These are phyloP conservation scores for Sebastes schlegelii DNA, from an alignment of 2,113 vertebrate genomes.

Conservation along the genomic window DNA sequence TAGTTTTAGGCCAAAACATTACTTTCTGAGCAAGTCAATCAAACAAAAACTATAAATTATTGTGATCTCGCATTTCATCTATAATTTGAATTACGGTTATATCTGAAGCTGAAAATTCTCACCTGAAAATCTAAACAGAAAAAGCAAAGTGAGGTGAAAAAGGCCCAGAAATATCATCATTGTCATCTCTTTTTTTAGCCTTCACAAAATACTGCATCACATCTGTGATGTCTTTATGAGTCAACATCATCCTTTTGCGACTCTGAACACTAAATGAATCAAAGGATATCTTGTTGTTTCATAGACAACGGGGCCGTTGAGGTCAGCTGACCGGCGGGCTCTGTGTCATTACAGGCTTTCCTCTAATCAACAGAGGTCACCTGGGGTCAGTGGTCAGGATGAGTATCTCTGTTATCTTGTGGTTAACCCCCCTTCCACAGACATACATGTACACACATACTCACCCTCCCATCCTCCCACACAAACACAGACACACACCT, in stretches of 20 bases:
- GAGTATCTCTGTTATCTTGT: slow-evolving; percentile 31
- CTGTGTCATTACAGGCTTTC: slow-evolving; percentile 49
- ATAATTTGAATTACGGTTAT: neutral
- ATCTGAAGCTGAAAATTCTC: neutral
- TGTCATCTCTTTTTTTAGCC: neutral
- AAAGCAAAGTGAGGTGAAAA: neutral
- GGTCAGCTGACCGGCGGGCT: slow-evolving; percentile 20
- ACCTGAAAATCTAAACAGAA: neutral
- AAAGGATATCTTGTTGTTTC: neutral
- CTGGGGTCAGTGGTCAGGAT: slow-evolving; percentile 56
- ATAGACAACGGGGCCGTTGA: slow-evolving; percentile 13
- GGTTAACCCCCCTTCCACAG: neutral
- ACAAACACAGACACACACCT: neutral
- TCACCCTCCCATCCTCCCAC: neutral
- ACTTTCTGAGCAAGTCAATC: neutral
- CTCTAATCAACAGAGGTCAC: slow-evolving; percentile 65
- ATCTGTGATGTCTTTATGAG: slow-evolving; percentile 2
- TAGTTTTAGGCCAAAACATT: neutral
- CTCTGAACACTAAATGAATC: neutral
- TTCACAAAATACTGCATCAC: neutral
- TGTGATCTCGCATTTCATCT: neutral
- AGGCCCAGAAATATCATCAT: neutral
- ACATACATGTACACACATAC: neutral
- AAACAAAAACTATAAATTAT: neutral
- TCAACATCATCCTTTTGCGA: neutral